phyloP scores from a whole-genome alignment of 2,113 vertebrate genomes.

The Opisthocomus hoazin region DNA sequence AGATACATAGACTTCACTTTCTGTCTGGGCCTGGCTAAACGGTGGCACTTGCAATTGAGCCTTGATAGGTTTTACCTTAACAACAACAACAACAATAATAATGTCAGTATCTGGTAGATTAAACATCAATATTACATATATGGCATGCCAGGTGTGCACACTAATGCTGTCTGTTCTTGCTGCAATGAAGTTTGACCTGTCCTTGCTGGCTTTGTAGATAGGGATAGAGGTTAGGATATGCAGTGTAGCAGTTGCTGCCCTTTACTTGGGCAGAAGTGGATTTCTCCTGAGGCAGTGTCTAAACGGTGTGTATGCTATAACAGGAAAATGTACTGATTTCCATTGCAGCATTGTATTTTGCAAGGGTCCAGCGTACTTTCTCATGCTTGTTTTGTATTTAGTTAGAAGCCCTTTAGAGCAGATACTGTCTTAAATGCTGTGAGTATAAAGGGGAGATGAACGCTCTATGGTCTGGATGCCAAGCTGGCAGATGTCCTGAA shows the following conservation, averaged over 20 bases:
- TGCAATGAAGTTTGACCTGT: background rate
- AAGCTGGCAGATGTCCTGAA: constrained; percentile 22
- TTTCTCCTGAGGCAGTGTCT: background rate
- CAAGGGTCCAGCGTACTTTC: background rate
- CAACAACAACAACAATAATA: background rate
- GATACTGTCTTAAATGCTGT: background rate
- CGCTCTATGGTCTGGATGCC: background rate
- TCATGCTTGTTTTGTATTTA: background rate
- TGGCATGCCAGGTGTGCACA: background rate
- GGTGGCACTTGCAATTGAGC: background rate
- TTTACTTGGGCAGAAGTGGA: background rate
- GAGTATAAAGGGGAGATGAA: background rate
- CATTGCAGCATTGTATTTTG: background rate
- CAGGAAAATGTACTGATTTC: background rate
- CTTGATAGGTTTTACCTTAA: background rate
- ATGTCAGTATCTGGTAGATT: background rate
- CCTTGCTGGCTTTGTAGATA: background rate
- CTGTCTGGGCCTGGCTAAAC: background rate
- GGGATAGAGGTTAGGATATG: background rate
- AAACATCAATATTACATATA: background rate
- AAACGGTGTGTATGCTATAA: background rate
- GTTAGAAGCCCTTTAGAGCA: background rate
- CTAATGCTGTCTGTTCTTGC: background rate
- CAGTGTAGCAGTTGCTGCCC: background rate
- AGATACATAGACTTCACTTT: background rate